Base-by-base conservation (phyloP, 2,888 invertebrate genomes). In the Lepas anatifera region DNA sequence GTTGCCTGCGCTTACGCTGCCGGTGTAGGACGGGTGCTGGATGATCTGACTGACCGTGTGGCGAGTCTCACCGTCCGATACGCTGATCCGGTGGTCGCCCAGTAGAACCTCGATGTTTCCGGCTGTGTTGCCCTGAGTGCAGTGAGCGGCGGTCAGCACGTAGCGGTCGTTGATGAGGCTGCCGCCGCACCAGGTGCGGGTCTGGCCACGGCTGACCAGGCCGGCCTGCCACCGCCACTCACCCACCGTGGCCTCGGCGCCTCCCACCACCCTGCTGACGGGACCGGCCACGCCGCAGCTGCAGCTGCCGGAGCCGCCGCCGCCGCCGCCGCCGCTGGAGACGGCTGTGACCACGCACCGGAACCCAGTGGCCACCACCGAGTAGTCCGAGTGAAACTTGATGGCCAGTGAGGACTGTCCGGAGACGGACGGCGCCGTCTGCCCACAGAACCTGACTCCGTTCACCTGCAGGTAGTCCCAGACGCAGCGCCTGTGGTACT, bases 221-320 rank as follows among this genome's bases (percentile, higher is more conserved):
- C 66, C 66, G 16, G 39, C 66, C 66, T 66, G 66, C 66, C 64
- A 66, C 25, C 39, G 66, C 13, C 27, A 66, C 66, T 66, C 64
- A 7, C 16, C 25, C 22, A 25, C 66, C 39, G 39, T 39, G 25
- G 66, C 39, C 66, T 66, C 39, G 1, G 39, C 39, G 25, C 66
- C 66, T 25, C 66, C 66, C 11, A 66, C 66, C 27, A 66, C 39
- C 39, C 66, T 37, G 8, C 39, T 39, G 4, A 39, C 10, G 13
- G 39, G 66, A 39, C 39, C 39, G 25, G 39, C 25, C 1, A 27
- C 27, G 16, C 66, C 66, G 39, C 66, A 66, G 37, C 25, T 13
- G 25, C 58, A 25, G 6, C 25, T 11, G 16, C 58, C 58, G 2
- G 58, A 18, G n/a, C n/a, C n/a, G n/a, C n/a, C n/a, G n/a, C n/a